phyloP scores from a whole-genome alignment of 2,113 vertebrate species.

The Coreoperca whiteheadi region DNA sequence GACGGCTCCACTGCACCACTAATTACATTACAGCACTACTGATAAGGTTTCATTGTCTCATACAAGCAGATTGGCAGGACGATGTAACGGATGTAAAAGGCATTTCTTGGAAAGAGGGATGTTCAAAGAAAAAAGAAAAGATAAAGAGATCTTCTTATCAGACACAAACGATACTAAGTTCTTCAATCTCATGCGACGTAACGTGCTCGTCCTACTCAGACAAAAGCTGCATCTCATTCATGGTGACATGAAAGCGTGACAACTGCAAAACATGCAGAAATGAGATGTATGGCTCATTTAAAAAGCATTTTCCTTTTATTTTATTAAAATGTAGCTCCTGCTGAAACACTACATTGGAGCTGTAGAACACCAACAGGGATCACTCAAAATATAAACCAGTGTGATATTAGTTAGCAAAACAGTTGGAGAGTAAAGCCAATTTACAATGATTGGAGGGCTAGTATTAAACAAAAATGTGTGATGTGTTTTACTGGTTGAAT shows the following conservation, averaged over 20 bases:
- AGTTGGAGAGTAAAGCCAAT: neutral
- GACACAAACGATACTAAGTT: neutral
- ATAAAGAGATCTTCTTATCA: constrained; percentile 7
- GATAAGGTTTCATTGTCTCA: constrained; percentile 49
- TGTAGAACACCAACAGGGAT: neutral
- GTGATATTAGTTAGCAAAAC: neutral
- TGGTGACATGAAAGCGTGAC: neutral
- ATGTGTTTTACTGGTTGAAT: too few relatives aligned
- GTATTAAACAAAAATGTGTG: too few relatives aligned
- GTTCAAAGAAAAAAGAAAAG: constrained; percentile 10
- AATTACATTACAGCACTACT: constrained; percentile 49
- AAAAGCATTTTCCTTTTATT: neutral
- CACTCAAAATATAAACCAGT: neutral
- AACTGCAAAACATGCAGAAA: neutral
- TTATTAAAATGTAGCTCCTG: neutral
- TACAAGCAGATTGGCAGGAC: constrained; percentile 10
- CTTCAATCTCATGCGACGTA: neutral
- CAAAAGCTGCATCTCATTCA: constrained; percentile 7
- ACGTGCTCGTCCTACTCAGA: neutral
- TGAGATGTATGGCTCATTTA: neutral
- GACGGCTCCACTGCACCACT: constrained; percentile 28
- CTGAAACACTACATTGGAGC: neutral
- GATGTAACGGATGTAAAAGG: neutral
- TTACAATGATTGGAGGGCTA: neutral
- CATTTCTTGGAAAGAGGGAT: constrained; percentile 27